phyloP scores from a whole-genome alignment of 1,140 invertebrate genomes.

The Saccostrea echinata region DNA sequence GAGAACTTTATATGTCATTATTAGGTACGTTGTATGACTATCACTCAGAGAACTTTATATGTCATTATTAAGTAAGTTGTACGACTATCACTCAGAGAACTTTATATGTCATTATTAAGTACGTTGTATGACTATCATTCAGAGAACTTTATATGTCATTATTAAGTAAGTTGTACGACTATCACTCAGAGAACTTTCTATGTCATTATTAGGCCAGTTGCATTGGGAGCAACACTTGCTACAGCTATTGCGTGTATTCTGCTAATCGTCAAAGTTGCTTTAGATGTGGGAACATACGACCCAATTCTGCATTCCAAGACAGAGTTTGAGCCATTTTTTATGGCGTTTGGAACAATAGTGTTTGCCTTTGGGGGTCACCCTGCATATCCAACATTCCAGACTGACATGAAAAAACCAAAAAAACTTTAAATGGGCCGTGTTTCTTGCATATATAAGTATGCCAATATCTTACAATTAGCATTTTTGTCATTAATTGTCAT shows the following conservation, averaged over 20 bases:
- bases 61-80: too few species aligned
- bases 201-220: slow-evolving; percentile 81
- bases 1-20: too few species aligned
- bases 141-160: slow-evolving; percentile 76
- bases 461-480: too few species aligned
- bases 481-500: too few species aligned
- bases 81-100: too few species aligned
- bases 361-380: slow-evolving; percentile 81
- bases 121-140: too few species aligned
- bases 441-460: slow-evolving; percentile 77
- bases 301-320: background rate
- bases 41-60: too few species aligned
- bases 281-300: slow-evolving; percentile 48
- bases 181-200: slow-evolving; percentile 55
- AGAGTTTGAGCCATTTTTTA: slow-evolving; percentile 71
- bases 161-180: too few species aligned
- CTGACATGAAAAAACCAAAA: slow-evolving; percentile 80
- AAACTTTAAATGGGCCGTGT: slow-evolving; percentile 78
- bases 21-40: too few species aligned
- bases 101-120: slow-evolving; percentile 76
- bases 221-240: slow-evolving; percentile 73
- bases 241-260: slow-evolving; percentile 74
- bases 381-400: slow-evolving; percentile 81
- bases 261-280: slow-evolving; percentile 61
- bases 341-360: slow-evolving; percentile 80